Evolutionary conservation across 2,888 invertebrate species (phyloP).

Genomic region (Eupeodes luniger): DNA sequence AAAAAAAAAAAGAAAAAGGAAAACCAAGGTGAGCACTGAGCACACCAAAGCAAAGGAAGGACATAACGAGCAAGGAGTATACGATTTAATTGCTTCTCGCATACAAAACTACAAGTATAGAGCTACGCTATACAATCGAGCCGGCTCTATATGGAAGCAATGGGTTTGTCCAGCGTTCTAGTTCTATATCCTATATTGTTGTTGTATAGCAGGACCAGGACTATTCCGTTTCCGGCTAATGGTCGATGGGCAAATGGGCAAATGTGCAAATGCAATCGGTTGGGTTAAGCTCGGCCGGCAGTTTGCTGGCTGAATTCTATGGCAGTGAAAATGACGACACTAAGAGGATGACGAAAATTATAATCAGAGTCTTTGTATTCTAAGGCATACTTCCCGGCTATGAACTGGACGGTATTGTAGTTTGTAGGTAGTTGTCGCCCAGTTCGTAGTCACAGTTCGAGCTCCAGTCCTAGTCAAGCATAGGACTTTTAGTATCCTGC

Average conservation of each 20-base stretch:
- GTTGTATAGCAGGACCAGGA: not conserved
- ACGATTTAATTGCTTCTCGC: conserved; percentile 69
- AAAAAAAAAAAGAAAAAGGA: conserved; percentile 23
- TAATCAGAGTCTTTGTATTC: conserved; percentile 75
- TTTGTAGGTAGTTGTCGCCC: conserved; percentile 30
- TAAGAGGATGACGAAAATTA: conserved; percentile 57
- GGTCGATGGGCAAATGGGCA: conserved; percentile 42
- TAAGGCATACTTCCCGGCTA: conserved; percentile 56
- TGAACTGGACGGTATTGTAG: conserved; percentile 58
- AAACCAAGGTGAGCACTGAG: conserved; percentile 42
- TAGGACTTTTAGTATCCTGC: conserved; percentile 58
- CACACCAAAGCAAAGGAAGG: conserved; percentile 37
- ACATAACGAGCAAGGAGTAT: conserved; percentile 63
- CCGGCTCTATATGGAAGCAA: not conserved
- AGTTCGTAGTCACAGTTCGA: not conserved
- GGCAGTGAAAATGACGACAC: conserved; percentile 37
- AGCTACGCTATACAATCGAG: not conserved
- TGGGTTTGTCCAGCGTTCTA: conserved; percentile 31
- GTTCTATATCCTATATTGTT: not conserved
- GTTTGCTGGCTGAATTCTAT: conserved; percentile 55
- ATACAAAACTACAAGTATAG: conserved; percentile 16
- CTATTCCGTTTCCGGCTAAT: not conserved
- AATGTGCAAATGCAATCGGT: conserved; percentile 72
- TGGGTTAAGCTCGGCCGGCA: conserved; percentile 36
- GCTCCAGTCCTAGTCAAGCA: not conserved